Conservation (phyloP, 2,888 invertebrate species). For the Crematogaster levior region DNA sequence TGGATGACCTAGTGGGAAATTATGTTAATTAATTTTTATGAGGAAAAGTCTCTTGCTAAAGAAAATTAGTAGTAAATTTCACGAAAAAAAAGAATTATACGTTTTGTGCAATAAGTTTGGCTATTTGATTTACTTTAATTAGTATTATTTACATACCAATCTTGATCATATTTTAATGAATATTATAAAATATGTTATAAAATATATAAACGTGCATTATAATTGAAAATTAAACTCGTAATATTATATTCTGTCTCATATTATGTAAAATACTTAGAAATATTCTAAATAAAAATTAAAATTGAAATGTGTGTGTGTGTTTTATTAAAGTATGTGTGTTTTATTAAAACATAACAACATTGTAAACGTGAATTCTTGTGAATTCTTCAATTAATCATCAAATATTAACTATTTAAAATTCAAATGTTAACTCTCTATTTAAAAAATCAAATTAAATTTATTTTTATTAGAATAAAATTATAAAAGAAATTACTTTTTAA, state of each 20-base stretch:
- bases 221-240: neutral
- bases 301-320: no score
- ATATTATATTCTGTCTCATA: neutral
- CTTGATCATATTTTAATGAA: neutral
- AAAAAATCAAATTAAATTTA: neutral
- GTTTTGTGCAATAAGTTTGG: neutral
- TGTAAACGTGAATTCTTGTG: no score
- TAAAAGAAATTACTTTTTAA: neutral
- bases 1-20: conserved; percentile 1
- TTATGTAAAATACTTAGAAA: neutral
- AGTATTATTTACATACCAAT: neutral
- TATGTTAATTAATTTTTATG: neutral
- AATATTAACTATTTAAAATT: neutral
- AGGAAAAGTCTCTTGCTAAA: neutral
- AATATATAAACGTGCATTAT: neutral
- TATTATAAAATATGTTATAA: neutral
- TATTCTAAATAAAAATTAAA: neutral
- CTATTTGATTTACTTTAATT: neutral
- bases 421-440: neutral
- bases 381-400: neutral
- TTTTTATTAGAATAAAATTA: neutral
- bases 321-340: no score
- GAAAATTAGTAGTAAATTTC: no score
- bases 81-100: neutral
- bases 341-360: no score